Conservation (phyloP, 2,797 vertebrate genomes). For the Nyctalus aviator region DNA sequence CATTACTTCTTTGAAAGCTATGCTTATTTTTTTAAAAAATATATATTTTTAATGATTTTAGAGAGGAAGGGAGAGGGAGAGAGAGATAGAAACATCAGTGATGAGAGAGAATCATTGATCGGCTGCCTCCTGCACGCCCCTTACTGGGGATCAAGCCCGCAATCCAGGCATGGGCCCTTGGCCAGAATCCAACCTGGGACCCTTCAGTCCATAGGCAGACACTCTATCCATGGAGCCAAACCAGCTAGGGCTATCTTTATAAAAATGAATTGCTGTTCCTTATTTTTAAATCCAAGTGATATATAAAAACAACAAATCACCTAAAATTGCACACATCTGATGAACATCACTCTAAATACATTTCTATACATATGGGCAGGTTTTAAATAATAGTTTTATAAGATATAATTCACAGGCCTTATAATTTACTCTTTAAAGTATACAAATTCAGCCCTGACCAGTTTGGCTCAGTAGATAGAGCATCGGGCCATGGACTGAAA, state of each 20-base stretch:
- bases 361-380: not conserved
- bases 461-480: no score
- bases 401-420: not conserved
- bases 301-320: slow-evolving; percentile 17
- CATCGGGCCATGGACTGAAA: no score
- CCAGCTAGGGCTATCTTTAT: not conserved
- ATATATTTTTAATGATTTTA: no score
- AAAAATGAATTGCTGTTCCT: slow-evolving; percentile 24
- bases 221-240: no score
- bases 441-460: not conserved
- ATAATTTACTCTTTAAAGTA: not conserved
- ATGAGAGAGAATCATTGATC: no score
- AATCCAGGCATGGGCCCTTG: no score
- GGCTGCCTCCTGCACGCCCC: no score
- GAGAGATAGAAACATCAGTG: no score
- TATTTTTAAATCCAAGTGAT: slow-evolving; percentile 44
- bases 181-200: no score
- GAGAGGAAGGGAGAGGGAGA: no score
- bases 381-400: slow-evolving; percentile 24
- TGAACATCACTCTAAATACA: not conserved
- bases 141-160: no score
- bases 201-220: no score
- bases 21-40: not conserved
- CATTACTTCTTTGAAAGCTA: slow-evolving; percentile 40
- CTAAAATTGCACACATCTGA: not conserved